These are phyloP conservation scores for Chaunax sp. DNA, from an alignment of 2,797 vertebrate species.

Conservation along the genomic window DNA sequence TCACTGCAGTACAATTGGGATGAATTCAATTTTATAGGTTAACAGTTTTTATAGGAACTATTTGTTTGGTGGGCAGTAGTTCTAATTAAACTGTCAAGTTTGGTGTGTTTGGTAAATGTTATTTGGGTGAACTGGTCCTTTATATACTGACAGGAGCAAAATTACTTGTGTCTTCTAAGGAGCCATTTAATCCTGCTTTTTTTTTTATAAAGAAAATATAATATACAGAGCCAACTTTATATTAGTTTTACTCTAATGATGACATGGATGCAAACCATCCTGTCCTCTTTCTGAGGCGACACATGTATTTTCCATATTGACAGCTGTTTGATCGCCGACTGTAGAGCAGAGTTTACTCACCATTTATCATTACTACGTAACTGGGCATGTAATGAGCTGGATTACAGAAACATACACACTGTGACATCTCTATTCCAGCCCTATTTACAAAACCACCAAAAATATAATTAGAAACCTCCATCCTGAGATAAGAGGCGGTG, in stretches of 20 bases:
- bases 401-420: conserved; percentile 35
- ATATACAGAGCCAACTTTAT: background rate
- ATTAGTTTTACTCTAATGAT: background rate
- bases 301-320: background rate
- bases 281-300: background rate
- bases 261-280: too few species aligned
- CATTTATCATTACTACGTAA: conserved; percentile 13
- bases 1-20: background rate
- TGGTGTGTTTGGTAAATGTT: background rate
- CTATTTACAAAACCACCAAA: conserved; percentile 56
- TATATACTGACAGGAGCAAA: too few species aligned
- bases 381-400: conserved; percentile 44
- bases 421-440: conserved; percentile 59
- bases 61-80: background rate
- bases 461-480: conserved; percentile 68
- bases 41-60: too few species aligned
- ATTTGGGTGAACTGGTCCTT: too few species aligned
- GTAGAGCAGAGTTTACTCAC: conserved; percentile 16
- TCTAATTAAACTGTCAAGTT: background rate
- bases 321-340: background rate
- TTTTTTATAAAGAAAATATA: too few species aligned
- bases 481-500: conserved; percentile 62
- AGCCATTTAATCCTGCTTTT: too few species aligned
- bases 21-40: background rate
- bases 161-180: too few species aligned